Percentiles rank a stretch among this genome's conserved stretches.
These are phyloP conservation scores for Aphaenogaster floridana DNA, from an alignment of 1,140 invertebrate species.

Conservation along the genomic window DNA sequence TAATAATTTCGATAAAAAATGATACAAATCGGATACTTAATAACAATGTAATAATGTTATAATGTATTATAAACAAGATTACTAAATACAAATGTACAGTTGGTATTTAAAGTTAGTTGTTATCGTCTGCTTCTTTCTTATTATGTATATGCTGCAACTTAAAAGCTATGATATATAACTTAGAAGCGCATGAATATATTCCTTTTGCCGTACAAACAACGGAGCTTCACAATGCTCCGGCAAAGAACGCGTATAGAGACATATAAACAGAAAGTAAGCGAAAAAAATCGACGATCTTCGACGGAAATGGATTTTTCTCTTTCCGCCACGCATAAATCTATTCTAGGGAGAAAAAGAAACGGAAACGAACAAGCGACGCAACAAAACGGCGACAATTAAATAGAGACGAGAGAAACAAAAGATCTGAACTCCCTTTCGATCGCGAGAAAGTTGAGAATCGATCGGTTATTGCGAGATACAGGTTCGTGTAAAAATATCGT, in stretches of 20 bases:
- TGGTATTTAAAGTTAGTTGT: slow-evolving; percentile 84
- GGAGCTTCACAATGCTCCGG: slow-evolving; percentile 58
- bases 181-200: slow-evolving; percentile 54
- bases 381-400: slow-evolving; percentile 65
- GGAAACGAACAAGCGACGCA: slow-evolving; percentile 60
- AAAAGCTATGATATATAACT: slow-evolving; percentile 77
- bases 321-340: neutral
- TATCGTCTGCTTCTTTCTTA: slow-evolving; percentile 82
- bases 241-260: slow-evolving; percentile 30
- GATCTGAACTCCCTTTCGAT: neutral
- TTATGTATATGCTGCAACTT: slow-evolving; percentile 82
- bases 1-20: slow-evolving; percentile 88
- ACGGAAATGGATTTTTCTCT: slow-evolving; percentile 13
- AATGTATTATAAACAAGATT: slow-evolving; percentile 86
- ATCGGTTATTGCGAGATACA: slow-evolving; percentile 55
- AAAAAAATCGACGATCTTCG: slow-evolving; percentile 26
- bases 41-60: slow-evolving; percentile 86
- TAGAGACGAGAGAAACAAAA: neutral
- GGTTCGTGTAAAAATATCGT: slow-evolving; percentile 52
- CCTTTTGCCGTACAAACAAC: slow-evolving; percentile 61
- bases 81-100: slow-evolving; percentile 87
- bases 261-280: slow-evolving; percentile 46
- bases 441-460: slow-evolving; percentile 44
- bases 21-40: slow-evolving; percentile 87
- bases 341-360: slow-evolving; percentile 63